A percentile compares a stretch with the other conserved stretches of the same genome.
Evolutionary conservation across 2,113 vertebrate genomes (phyloP).

Genomic region (Pholis gunnellus): DNA sequence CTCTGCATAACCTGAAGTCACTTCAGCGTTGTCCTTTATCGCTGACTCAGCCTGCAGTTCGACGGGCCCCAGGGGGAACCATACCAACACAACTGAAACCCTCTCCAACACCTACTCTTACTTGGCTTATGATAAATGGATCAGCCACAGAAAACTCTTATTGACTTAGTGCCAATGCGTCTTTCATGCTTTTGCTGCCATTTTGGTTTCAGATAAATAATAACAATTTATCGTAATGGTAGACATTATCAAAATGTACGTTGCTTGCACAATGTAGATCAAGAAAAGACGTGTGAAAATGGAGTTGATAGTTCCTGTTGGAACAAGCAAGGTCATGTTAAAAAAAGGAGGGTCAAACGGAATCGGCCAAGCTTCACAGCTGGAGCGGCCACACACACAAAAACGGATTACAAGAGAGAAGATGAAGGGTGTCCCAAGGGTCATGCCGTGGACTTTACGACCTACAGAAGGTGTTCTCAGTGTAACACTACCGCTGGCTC

Average conservation of each 20-base stretch:
- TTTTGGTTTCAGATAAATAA: not conserved
- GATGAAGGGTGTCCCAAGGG: not conserved
- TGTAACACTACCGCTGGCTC: not conserved
- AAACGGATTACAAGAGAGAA: not conserved
- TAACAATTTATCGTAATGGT: not conserved
- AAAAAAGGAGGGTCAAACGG: slow-evolving; percentile 8
- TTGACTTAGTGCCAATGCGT: not conserved
- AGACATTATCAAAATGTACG: not conserved
- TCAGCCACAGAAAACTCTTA: not conserved
- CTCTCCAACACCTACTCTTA: not conserved
- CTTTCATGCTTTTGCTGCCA: not conserved
- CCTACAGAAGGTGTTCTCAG: not conserved
- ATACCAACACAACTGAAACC: not conserved
- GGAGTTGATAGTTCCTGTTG: not conserved
- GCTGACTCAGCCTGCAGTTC: slow-evolving; percentile 53
- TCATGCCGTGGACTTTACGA: slow-evolving; percentile 9
- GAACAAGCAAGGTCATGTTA: slow-evolving; percentile 36
- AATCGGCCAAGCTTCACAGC: slow-evolving; percentile 6
- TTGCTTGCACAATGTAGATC: not conserved
- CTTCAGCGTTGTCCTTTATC: slow-evolving; percentile 32
- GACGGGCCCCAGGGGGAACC: slow-evolving; percentile 14
- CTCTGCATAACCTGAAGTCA: slow-evolving; percentile 60
- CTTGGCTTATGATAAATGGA: slow-evolving; percentile 27
- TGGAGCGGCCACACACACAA: slow-evolving; percentile 13
- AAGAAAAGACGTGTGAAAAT: not conserved